Evolutionary conservation across 2,797 vertebrate genomes (phyloP).

Genomic region (Spondyliosoma cantharus): DNA sequence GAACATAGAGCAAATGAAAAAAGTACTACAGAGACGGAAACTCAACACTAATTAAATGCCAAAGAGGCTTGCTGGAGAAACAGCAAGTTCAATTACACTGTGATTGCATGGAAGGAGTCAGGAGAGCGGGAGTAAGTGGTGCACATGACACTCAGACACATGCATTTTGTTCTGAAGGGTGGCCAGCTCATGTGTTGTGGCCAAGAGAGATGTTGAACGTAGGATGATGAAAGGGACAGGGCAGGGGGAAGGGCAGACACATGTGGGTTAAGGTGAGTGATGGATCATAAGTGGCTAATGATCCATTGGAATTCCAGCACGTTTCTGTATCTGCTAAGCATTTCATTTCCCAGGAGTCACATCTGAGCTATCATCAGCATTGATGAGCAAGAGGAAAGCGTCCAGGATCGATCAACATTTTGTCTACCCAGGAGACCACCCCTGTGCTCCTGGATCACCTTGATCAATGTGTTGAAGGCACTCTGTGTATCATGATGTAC

Average conservation of each 20-base stretch:
- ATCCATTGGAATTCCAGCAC: slow-evolving; percentile 21
- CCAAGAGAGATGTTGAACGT: background rate
- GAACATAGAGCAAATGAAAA: slow-evolving; percentile 33
- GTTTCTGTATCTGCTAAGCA: slow-evolving; percentile 27
- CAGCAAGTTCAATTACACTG: slow-evolving; percentile 25
- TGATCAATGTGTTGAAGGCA: background rate
- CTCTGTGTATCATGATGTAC: background rate
- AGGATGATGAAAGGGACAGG: background rate
- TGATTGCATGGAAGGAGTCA: slow-evolving; percentile 3
- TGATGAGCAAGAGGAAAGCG: slow-evolving; percentile 32
- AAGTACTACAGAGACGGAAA: slow-evolving; percentile 13
- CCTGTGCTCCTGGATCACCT: background rate
- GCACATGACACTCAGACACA: background rate
- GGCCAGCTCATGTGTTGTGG: background rate
- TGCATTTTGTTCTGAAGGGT: background rate
- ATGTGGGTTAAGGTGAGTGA: background rate
- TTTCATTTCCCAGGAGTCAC: slow-evolving; percentile 54
- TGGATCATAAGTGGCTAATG: slow-evolving; percentile 25
- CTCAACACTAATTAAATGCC: slow-evolving; percentile 51
- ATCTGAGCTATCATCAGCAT: slow-evolving; percentile 29
- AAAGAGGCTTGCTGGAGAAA: slow-evolving; percentile 31
- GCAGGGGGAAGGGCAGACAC: background rate
- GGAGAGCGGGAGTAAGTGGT: slow-evolving; percentile 2
- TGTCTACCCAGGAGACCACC: background rate
- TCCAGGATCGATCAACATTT: slow-evolving; percentile 28